phyloP scores from a whole-genome alignment of 2,888 invertebrate species.

The Panzeria rudis region DNA sequence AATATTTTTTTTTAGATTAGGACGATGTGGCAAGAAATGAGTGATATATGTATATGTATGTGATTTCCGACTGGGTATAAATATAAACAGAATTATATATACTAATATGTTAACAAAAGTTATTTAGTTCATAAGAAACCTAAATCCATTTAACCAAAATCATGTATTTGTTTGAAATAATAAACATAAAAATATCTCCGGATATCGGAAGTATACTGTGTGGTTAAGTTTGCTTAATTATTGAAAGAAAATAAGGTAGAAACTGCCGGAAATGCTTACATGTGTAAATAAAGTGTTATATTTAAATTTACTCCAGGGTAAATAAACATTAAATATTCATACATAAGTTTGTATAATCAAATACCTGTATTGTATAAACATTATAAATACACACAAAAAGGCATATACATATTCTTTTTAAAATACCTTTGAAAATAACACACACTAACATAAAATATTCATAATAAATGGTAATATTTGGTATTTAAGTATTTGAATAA shows the following conservation, averaged over 20 bases:
- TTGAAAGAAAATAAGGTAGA: conserved; percentile 34
- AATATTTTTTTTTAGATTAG: no score
- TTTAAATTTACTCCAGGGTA: conserved; percentile 61
- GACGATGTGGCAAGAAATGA: no score
- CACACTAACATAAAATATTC: conserved; percentile 11
- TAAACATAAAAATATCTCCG: conserved; percentile 10
- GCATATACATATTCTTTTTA: neutral
- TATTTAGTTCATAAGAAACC: neutral
- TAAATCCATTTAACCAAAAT: neutral
- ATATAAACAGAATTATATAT: neutral
- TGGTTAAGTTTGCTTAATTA: conserved; percentile 46
- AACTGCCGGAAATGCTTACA: conserved; percentile 59
- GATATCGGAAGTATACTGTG: conserved; percentile 25
- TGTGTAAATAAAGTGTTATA: conserved; percentile 58
- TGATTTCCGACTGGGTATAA: neutral
- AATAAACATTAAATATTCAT: conserved; percentile 28
- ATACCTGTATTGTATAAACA: conserved; percentile 8
- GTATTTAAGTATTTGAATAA: conserved; percentile 22
- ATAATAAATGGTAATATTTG: conserved; percentile 51
- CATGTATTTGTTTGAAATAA: neutral
- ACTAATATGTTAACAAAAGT: neutral
- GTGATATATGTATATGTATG: no score
- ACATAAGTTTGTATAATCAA: neutral
- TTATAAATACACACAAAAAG: neutral
- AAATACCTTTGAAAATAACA: conserved; percentile 4